Conservation (phyloP, 2,113 vertebrate species). For the Heterotis niloticus region DNA sequence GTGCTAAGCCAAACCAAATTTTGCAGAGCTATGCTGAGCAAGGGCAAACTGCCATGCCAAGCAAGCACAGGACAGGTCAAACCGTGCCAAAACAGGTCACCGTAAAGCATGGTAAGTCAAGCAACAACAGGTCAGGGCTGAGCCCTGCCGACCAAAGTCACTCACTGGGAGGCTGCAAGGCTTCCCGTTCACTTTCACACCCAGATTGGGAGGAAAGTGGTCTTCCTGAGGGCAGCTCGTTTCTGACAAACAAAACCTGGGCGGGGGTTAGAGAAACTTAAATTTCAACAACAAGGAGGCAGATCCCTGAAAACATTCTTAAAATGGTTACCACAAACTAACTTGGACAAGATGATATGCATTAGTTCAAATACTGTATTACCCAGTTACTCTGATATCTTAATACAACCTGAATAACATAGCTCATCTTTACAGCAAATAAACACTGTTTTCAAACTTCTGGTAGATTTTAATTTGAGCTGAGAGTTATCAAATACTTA, state of each 20-base stretch:
- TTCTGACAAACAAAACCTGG: conserved; percentile 98
- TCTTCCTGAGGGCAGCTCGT: conserved; percentile 99
- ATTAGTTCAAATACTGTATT: no score
- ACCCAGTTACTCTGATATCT: background rate
- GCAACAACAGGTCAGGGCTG: background rate
- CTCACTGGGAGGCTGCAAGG: conserved; percentile 97
- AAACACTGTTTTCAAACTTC: background rate
- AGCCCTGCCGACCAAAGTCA: conserved; percentile 35
- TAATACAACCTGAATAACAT: background rate
- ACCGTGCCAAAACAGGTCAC: no score
- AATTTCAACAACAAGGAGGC: background rate
- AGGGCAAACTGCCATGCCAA: no score
- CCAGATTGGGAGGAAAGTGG: conserved; percentile 96
- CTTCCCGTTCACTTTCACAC: conserved; percentile 98
- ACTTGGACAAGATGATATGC: background rate
- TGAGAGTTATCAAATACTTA: background rate
- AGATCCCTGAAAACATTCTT: background rate
- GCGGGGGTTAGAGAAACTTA: conserved; percentile 29
- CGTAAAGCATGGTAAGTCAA: background rate
- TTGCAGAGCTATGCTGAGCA: no score
- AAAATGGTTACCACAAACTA: background rate
- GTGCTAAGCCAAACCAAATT: no score
- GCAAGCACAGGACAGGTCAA: no score
- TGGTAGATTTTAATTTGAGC: background rate
- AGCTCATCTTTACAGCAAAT: background rate